Evolutionary conservation across 2,797 vertebrate genomes (phyloP), one percentile per base, ranked within the genome.

Genomic region (Australoheros facetus): DNA sequence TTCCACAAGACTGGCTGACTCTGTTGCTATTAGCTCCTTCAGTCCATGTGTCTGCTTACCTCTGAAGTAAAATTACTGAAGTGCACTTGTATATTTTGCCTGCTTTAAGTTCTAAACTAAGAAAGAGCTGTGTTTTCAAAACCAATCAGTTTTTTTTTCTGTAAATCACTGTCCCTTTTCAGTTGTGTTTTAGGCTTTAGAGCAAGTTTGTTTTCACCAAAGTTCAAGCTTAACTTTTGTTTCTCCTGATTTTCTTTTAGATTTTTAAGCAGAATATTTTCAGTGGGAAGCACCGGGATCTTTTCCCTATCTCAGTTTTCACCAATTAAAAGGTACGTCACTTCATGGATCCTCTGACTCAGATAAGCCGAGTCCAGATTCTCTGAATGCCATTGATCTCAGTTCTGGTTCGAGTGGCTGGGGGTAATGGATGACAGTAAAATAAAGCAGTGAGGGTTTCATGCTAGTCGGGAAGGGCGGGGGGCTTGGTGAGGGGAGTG

Each of bases 361-460:
- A 30, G 42, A 51, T 69, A 26, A 69, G 45, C 26, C n/a, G 16
- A 51, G 16, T 17, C 17, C 48, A 51, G 48, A 51, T 51, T 3
- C 48, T 7, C 48, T 51, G 42, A 69, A 53, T 3, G 1, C 14
- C 58, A 66, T 88, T 86, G 73, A 80, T 83, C 88, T 83, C 85
- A 89, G 88, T 86, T 90, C 77, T 91, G 90, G 45, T 77, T 74
- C 2, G 55, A 55, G 81, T 78, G 86, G 77, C 85, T 42, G 57
- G 54, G 23, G 75, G 78, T 85, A 84, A 83, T 58, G 84, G 86
- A 78, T 77, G 85, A 78, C 70, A 57, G 84, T 88, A 77, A 85
- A 90, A 66, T 28, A 85, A 64, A 69, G 85, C 82, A 82, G 91
- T 89, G 87, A 85, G 78, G 78, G 88, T 78, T 76, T 90, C 92